These are phyloP conservation scores for Tachysurus fulvidraco DNA, from an alignment of 2,113 vertebrate genomes.

Conservation along the genomic window DNA sequence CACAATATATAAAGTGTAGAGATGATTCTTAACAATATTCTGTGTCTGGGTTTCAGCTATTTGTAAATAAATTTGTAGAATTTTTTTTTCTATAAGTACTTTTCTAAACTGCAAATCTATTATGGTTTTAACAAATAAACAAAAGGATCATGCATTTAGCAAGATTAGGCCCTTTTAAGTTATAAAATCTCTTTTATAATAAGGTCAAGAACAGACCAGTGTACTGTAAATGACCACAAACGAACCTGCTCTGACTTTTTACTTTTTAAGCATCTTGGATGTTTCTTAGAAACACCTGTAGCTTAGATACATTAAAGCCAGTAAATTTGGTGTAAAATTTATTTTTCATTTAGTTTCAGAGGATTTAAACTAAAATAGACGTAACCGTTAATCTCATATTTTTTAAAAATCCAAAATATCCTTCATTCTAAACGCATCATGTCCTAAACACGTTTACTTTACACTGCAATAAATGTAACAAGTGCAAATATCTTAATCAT, in stretches of 20 bases:
- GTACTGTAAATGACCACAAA: background rate
- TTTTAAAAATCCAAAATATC: too few species aligned
- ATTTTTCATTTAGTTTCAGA: background rate
- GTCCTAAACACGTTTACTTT: too few species aligned
- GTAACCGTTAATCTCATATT: background rate
- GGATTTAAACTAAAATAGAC: background rate
- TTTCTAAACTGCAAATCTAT: background rate
- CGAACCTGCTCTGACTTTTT: background rate
- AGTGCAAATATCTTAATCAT: too few species aligned
- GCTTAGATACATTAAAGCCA: background rate
- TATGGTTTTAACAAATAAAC: background rate
- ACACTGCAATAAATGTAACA: too few species aligned
- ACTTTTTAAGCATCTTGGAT: background rate
- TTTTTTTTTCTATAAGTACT: too few species aligned
- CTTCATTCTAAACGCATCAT: too few species aligned
- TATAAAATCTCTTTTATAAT: background rate
- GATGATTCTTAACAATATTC: background rate
- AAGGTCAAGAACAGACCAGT: background rate
- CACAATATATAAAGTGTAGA: background rate
- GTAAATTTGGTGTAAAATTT: too few species aligned
- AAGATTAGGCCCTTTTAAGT: background rate
- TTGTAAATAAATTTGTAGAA: background rate
- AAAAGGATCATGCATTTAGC: background rate
- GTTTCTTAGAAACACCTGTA: background rate
- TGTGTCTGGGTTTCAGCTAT: background rate